phyloP scores from a whole-genome alignment of 2,113 vertebrate species.

The Junco hyemalis region DNA sequence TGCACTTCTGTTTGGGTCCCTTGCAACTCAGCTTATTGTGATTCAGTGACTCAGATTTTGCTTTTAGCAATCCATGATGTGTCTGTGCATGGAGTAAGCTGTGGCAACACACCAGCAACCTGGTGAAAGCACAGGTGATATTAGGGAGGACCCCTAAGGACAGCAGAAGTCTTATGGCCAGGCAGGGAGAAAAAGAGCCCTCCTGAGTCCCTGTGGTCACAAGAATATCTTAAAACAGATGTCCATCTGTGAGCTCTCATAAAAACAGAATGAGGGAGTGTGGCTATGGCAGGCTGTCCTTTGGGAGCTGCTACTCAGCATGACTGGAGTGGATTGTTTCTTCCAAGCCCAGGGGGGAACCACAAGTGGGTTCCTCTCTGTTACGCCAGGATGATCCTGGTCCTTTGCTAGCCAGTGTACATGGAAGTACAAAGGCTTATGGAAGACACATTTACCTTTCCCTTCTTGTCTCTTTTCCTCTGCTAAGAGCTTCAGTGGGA shows the following conservation, averaged over 20 bases:
- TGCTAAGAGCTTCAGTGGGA: background rate
- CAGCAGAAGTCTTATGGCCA: background rate
- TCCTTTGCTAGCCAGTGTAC: background rate
- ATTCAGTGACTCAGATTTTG: background rate
- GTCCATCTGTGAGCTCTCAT: background rate
- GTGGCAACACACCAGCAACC: background rate
- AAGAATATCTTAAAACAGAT: background rate
- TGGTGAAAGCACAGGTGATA: background rate
- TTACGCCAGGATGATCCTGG: background rate
- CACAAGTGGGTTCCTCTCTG: background rate
- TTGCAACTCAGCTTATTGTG: background rate
- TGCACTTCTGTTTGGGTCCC: background rate
- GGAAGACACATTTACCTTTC: slow-evolving; percentile 7
- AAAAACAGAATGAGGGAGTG: background rate
- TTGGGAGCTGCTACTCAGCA: background rate
- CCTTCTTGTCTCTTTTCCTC: background rate
- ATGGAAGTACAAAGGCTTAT: background rate
- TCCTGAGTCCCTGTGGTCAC: background rate
- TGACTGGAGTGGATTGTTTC: background rate
- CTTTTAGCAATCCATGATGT: background rate
- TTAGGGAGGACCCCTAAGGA: background rate
- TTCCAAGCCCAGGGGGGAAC: background rate
- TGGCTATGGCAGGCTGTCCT: background rate
- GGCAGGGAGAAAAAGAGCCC: background rate
- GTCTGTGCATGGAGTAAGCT: background rate